Percentiles rank a stretch among this genome's conserved stretches.
phyloP scores from a whole-genome alignment of 2,113 vertebrate species.

The Caretta caretta region DNA sequence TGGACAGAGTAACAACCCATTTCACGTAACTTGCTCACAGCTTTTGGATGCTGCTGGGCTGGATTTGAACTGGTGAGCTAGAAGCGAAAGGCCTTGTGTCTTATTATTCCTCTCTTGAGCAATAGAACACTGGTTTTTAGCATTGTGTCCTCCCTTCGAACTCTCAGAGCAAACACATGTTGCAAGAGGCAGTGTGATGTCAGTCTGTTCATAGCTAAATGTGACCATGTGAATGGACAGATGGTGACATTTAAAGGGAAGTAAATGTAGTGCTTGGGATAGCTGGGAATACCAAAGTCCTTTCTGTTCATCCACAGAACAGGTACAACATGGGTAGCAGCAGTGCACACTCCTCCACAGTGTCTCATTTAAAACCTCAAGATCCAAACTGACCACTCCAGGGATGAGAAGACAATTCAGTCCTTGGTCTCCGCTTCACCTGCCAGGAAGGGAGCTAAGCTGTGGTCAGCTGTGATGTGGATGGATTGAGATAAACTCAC shows the following conservation, averaged over 20 bases:
- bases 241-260: neutral
- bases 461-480: accelerated
- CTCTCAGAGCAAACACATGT: neutral
- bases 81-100: neutral
- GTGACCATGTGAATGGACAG: neutral
- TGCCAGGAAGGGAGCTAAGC: neutral
- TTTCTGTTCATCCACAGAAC: neutral
- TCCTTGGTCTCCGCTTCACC: neutral
- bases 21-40: neutral
- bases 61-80: neutral
- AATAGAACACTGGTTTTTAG: neutral
- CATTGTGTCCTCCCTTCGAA: neutral
- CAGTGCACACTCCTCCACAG: neutral
- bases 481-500: neutral
- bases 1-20: accelerated
- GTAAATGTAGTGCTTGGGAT: neutral
- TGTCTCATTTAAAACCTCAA: too few species aligned
- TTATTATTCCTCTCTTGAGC: neutral
- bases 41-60: neutral
- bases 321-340: too few species aligned
- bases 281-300: neutral
- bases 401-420: neutral
- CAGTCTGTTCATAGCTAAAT: neutral
- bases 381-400: neutral
- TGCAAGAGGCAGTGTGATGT: accelerated